phyloP scores from a whole-genome alignment of 2,888 invertebrate genomes.

The Drosophila peninsularis region DNA sequence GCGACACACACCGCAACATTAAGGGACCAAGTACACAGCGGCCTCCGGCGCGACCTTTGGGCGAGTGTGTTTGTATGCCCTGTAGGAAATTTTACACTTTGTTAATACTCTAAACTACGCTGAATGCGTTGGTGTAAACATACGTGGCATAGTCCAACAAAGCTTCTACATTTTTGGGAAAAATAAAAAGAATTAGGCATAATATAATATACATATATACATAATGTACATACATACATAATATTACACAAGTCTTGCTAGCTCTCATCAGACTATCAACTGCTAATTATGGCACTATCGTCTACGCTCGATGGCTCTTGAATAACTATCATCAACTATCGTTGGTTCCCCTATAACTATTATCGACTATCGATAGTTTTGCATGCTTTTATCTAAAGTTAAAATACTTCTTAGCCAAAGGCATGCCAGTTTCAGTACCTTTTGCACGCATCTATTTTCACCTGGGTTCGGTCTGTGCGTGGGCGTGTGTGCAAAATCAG shows the following conservation, averaged over 20 bases:
- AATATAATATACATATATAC: no score
- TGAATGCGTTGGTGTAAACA: not conserved
- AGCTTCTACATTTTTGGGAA: not conserved
- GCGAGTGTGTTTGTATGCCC: slow-evolving; percentile 32
- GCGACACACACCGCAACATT: slow-evolving; percentile 35
- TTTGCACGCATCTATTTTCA: slow-evolving; percentile 28
- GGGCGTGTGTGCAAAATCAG: slow-evolving; percentile 62
- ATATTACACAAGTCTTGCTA: no score
- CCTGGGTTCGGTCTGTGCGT: slow-evolving; percentile 22
- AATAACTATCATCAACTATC: no score
- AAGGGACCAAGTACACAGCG: slow-evolving; percentile 43
- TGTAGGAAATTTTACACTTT: slow-evolving; percentile 24
- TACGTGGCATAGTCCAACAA: no score
- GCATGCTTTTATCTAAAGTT: not conserved
- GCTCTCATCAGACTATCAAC: no score
- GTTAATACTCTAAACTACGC: not conserved
- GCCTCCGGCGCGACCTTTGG: slow-evolving; percentile 55
- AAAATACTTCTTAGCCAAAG: not conserved
- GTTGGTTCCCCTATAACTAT: no score
- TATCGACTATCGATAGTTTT: no score
- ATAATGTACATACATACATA: no score
- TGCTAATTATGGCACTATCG: no score
- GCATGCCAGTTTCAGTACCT: slow-evolving; percentile 22
- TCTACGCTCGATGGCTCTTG: no score
- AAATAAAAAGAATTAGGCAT: not conserved